Base-by-base conservation (phyloP, 2,888 invertebrate genomes). In the Eupithecia tripunctaria region DNA sequence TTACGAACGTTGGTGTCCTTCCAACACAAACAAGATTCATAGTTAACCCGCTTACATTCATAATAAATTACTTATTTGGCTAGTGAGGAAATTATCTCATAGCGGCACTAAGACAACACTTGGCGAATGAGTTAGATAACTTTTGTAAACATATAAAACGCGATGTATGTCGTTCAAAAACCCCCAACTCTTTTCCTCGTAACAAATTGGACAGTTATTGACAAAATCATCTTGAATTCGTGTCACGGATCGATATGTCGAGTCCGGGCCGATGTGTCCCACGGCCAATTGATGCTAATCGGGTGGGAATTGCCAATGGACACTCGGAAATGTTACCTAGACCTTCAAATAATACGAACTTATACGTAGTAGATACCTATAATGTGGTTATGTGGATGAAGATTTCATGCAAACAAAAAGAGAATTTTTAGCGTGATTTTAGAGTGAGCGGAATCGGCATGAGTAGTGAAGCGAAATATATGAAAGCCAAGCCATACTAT, bases 201-300 rank as follows among this genome's bases (percentile, higher is more conserved):
- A 51, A 51, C 51, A 21, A 51, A 21, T 51, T 51, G 21, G 51
- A 51, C 51, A 10, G 51, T 51, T 51, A 51, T 51, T 21, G 21
- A n/a, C 51, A 51, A 51, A 10, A 51, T 10, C 21, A 51, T 51
- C 21, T 51, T 51, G 51, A 21, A 51, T 51, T n/a, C 51, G 51
- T 21, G 51, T 21, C 51, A 51, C 21, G 51, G 51, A 10, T 21
- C 21, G 51, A 51, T 47, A 47, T 21, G 51, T 51, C 47, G 47
- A n/a, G 51, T n/a, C 51, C 51, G 51, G 51, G 2, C 51, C 51
- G 51, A 51, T 51, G 10, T 51, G 51, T 21, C 21, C 51, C 51
- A 47, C 51, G 51, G 51, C 8, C 51, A 51, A 51, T 51, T 25
- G 56, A 56, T 56, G 56, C 25, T 25, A 25, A 56, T 56, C 56